Percentiles rank a stretch among this genome's conserved stretches.
These are phyloP conservation scores for Plectus sambesii DNA, from an alignment of 1,140 invertebrate species.

Conservation along the genomic window DNA sequence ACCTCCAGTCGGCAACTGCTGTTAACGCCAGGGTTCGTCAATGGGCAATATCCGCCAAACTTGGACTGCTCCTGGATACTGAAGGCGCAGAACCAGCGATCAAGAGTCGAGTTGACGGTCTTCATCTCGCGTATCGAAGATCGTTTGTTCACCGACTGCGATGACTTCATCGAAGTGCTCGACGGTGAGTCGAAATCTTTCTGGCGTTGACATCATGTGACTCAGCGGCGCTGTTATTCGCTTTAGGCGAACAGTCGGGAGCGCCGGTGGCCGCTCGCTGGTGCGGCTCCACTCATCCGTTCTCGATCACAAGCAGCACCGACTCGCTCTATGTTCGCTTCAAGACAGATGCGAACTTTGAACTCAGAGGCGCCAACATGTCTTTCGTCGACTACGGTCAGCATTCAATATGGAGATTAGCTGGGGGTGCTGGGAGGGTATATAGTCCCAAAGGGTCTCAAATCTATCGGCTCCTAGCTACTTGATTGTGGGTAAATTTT, in stretches of 20 bases:
- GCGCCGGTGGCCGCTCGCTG: background rate
- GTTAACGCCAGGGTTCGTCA: too few species aligned
- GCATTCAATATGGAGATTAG: too few species aligned
- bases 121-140: background rate
- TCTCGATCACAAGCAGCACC: background rate
- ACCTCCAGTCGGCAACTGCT: too few species aligned
- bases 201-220: background rate
- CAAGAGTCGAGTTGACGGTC: background rate
- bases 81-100: background rate
- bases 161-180: background rate
- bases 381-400: background rate
- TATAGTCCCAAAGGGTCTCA: too few species aligned
- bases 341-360: background rate
- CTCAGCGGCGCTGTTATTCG: background rate
- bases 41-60: constrained; percentile 1
- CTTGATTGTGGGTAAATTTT: too few species aligned
- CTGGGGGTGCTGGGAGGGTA: too few species aligned
- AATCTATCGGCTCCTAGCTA: too few species aligned
- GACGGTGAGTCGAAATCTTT: background rate
- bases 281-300: background rate
- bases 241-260: background rate
- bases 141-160: constrained; percentile 1
- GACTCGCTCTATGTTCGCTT: background rate
- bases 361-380: background rate
- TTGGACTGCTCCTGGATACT: background rate